Base-by-base conservation (phyloP, 2,113 vertebrate genomes). In the Colinus virginianus region DNA sequence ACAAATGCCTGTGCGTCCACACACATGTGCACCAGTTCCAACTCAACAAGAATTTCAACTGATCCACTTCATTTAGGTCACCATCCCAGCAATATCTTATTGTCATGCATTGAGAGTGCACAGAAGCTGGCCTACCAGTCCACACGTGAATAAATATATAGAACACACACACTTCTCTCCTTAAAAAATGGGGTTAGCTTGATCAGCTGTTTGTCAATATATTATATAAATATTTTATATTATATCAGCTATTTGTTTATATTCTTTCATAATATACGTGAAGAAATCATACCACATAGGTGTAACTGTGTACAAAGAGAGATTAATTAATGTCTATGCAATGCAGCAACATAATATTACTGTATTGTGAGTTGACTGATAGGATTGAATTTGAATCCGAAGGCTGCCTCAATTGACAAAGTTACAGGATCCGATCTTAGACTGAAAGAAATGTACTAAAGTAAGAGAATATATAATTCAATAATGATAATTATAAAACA, bases 1-100 rank as follows among this genome's bases (percentile, higher is more conserved):
- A 49, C 15, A 42, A 45, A 26, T 12, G 23, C 38, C 42, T 2
- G 5, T 30, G 16, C 17, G 68, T 36, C 26, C 9, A 70, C 30
- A 61, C 0, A 0, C 26, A 63, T 5, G 7, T 30, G 30, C 11
- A 53, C 8, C 1, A 7, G 70, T 72, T 80, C 25, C 56, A 75
- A 14, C 26, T 36, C 28, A 20, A n/a, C 48, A 32, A 85, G 15
- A 71, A 79, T 67, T 88, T 63, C n/a, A 46, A 30, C 53, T 66
- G 18, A 88, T 21, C 12, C 26, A 36, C 20, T 3, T 8, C 28
- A 9, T 64, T 62, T 36, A 8, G 46, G 19, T 69, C 34, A n/a
- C 22, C 79, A 9, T 1, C 25, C 38, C 6, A 77, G 19, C 26
- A 89, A 11, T 43, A 40, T n/a, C 28, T 78, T 83, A 13, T 55